Evolutionary conservation across 2,888 invertebrate genomes (phyloP), one percentile per base, ranked within the genome.

Genomic region (Agrotis segetum): DNA sequence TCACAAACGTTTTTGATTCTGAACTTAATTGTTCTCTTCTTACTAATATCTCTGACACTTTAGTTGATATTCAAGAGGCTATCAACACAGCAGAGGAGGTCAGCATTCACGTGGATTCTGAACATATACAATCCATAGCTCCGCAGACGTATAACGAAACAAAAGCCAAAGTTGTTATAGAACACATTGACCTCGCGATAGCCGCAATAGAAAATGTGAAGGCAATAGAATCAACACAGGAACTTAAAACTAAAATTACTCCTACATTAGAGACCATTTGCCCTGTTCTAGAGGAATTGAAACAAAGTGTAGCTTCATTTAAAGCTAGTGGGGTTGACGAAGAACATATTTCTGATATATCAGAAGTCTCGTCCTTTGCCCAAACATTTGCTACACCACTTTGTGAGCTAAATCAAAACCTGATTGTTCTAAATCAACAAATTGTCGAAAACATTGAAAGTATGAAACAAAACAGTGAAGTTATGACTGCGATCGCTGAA

Each of bases 341-440:
- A 66, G 92, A 94, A 74, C 86, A 90, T 72, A 21, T 92, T 49
- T 90, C 90, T 49, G 91, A 93, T 53, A 86, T 96, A 49, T 95
- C 96, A 11, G 94, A 95, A 0, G 85, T 85, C 55, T 93, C 96
- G 2, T 94, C 96, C 0, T 91, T 96, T 24, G 93, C 92, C 56
- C 81, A 92, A 80, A 90, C 90, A 17, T 77, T 95, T 65, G 95
- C 94, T n/a, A 90, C 89, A 14, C 93, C 95, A 21, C 77, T 96
- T 14, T 91, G 89, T 79, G 93, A 94, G 67, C 79, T 96, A 24
- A 92, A 96, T 77, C 88, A 92, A 77, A 93, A 93, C 74, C 88
- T 96, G 19, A 87, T 88, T 44, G 81, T 92, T 29, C 82, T 95
- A 4, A 94, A 91, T 85, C 92, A 95, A 85, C 82, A 91, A 49